phyloP scores from a whole-genome alignment of 2,113 vertebrate species.

The Irena cyanogastra region DNA sequence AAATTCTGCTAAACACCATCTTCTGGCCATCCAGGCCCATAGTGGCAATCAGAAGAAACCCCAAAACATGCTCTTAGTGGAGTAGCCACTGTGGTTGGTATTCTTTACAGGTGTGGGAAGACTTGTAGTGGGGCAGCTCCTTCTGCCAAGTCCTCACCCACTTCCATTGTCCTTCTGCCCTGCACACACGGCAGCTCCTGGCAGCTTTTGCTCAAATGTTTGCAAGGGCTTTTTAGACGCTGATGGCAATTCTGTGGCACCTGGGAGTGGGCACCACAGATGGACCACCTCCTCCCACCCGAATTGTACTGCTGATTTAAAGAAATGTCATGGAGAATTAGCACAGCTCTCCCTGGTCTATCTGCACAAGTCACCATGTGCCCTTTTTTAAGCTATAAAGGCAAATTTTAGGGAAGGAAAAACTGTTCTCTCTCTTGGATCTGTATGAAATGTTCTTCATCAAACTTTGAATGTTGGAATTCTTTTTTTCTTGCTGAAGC shows the following conservation, averaged over 20 bases:
- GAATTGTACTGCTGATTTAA: not conserved
- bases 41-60: not conserved
- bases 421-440: not conserved
- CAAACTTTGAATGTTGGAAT: not conserved
- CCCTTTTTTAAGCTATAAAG: not conserved
- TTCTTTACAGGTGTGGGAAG: not conserved
- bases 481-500: not conserved
- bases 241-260: not conserved
- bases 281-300: not conserved
- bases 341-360: not conserved
- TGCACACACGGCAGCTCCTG: not conserved
- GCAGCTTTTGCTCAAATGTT: not conserved
- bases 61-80: fast-evolving
- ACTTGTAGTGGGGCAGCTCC: not conserved
- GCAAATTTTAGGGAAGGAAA: not conserved
- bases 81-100: not conserved
- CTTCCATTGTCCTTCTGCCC: not conserved
- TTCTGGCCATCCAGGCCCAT: not conserved
- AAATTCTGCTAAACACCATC: not conserved
- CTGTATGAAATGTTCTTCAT: not conserved
- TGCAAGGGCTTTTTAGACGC: not conserved
- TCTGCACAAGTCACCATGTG: not conserved
- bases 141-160: not conserved
- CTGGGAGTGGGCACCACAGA: not conserved
- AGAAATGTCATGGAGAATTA: not conserved